Base-by-base conservation (phyloP, 1,140 invertebrate genomes). In the Theocolax elegans region DNA sequence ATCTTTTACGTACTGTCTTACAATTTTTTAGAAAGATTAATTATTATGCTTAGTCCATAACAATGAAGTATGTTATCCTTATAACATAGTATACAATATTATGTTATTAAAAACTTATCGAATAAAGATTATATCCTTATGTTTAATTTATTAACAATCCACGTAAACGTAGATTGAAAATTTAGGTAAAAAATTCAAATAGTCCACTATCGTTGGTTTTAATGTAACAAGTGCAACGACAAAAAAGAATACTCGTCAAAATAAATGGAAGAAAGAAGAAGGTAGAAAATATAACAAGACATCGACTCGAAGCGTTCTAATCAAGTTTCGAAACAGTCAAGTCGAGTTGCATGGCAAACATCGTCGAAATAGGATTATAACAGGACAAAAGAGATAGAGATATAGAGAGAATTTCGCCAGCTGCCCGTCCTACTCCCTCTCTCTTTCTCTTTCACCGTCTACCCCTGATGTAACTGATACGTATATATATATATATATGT, bases 341-440 rank as follows among this genome's bases (percentile, higher is more conserved):
- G 56, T 42, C 23, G 38, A 62, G 38, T 23, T 54, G 58, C 49
- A 63, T 69, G 67, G 58, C 49, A 69, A 69, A 69, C 48, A 69
- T 69, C 58, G 44, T 21, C 25, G n/a, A 44, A 63, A 69, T 69
- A 51, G 67, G 67, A 69, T 69, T 69, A 65, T 64, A 49, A 71
- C 51, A 21, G 56, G 54, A 31, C 35, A 59, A 58, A 60, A 44
- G 51, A 44, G 67, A 31, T 56, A 35, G 42, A 12, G 46, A 51
- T 21, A 8, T 8, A 53, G 67, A 31, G 63, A 56, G 46, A 46
- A 19, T 67, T 67, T 63, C 62, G 64, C 40, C 60, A 60, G 27
- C 27, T 53, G 53, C 51, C 59, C n/a, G 23, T 44, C 12, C 10
- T 7, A 15, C 8, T 3, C 17, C 15, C 15, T 17, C 51, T 31